phyloP scores from a whole-genome alignment of 2,888 invertebrate genomes.

The Morpho helenor region DNA sequence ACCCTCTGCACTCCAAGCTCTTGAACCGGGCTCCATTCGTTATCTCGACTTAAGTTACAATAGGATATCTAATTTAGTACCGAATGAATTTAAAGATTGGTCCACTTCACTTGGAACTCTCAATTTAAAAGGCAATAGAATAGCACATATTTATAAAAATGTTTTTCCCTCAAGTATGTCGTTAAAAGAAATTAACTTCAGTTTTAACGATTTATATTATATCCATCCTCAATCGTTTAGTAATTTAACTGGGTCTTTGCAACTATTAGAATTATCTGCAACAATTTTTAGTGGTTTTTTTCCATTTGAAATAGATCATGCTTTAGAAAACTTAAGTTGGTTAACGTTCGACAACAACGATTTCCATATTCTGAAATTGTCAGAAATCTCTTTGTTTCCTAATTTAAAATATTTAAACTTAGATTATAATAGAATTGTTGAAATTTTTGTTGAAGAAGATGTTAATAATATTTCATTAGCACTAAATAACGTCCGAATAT shows the following conservation, averaged over 20 bases:
- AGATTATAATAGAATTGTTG: slow-evolving; percentile 89
- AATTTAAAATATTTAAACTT: slow-evolving; percentile 90
- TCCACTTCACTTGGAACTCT: slow-evolving; percentile 88
- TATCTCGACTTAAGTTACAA: slow-evolving; percentile 95
- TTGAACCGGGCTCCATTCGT: slow-evolving; percentile 84
- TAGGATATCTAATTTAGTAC: slow-evolving; percentile 86
- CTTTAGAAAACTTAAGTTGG: slow-evolving; percentile 87
- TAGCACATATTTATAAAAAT: slow-evolving; percentile 84
- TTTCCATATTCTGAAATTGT: slow-evolving; percentile 84
- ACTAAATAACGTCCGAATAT: slow-evolving; percentile 88
- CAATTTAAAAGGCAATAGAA: slow-evolving; percentile 90
- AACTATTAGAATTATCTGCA: slow-evolving; percentile 92
- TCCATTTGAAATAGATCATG: slow-evolving; percentile 87
- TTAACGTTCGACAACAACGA: slow-evolving; percentile 93
- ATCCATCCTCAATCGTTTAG: slow-evolving; percentile 90
- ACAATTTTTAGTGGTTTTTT: slow-evolving; percentile 89
- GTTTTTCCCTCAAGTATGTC: slow-evolving; percentile 86
- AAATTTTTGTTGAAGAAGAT: slow-evolving; percentile 84
- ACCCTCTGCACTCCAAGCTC: slow-evolving; percentile 85
- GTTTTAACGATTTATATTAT: slow-evolving; percentile 92
- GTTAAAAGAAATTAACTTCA: slow-evolving; percentile 92
- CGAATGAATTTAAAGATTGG: slow-evolving; percentile 89
- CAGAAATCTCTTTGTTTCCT: slow-evolving; percentile 84
- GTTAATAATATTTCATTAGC: slow-evolving; percentile 84
- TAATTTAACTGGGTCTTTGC: slow-evolving; percentile 86